Evolutionary conservation across 2,113 vertebrate genomes (phyloP).

Genomic region (Heteronetta atricapilla): DNA sequence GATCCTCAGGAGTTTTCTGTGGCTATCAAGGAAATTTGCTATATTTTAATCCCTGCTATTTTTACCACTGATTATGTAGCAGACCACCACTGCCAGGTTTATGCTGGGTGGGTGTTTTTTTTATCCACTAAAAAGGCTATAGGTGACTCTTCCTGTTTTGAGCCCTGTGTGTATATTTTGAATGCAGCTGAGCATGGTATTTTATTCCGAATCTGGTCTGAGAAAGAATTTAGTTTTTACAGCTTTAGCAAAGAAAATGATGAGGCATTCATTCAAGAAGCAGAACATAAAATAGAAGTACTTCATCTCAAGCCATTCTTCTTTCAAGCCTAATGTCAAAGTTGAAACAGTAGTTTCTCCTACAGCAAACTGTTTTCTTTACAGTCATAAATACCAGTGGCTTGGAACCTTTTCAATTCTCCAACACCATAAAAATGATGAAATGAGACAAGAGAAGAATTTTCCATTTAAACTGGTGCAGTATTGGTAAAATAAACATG

Average conservation of each 20-base stretch:
- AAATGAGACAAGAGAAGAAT: constrained; percentile 26
- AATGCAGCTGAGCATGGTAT: not conserved
- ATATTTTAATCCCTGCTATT: not conserved
- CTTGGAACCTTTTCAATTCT: constrained; percentile 29
- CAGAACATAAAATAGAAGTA: not conserved
- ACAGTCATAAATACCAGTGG: constrained; percentile 32
- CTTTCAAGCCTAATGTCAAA: not conserved
- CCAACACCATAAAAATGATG: constrained; percentile 16
- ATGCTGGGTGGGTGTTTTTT: not conserved
- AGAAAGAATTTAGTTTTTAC: not conserved
- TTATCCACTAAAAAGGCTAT: not conserved
- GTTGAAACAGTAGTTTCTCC: not conserved
- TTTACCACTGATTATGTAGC: not conserved
- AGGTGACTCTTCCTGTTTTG: not conserved
- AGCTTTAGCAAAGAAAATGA: not conserved
- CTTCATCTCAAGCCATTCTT: not conserved
- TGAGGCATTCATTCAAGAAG: constrained; percentile 7
- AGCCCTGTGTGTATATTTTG: not conserved
- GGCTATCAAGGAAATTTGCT: not conserved
- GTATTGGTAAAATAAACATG: not conserved
- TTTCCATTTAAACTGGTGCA: constrained; percentile 5
- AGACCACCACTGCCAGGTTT: not conserved
- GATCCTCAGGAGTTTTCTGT: not conserved
- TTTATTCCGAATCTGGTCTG: not conserved
- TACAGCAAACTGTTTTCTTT: constrained; percentile 27